These are phyloP conservation scores for Rhizomys pruinosus DNA, from an alignment of 2,113 vertebrate genomes.

Conservation along the genomic window DNA sequence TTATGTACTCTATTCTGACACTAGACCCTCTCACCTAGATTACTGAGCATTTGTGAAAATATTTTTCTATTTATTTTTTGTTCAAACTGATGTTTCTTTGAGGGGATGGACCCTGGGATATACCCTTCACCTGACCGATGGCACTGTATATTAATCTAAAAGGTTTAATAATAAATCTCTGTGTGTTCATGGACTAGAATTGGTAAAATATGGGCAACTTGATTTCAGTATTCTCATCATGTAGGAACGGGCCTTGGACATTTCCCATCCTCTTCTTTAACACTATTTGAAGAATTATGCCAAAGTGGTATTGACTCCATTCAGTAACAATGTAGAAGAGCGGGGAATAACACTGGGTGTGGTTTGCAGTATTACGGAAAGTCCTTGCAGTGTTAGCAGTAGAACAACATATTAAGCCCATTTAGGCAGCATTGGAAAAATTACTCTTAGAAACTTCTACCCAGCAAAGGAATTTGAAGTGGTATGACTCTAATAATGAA, in stretches of 20 bases:
- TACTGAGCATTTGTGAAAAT: not conserved
- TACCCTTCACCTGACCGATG: not conserved
- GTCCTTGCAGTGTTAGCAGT: not conserved
- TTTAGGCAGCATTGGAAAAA: not conserved
- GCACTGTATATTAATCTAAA: not conserved
- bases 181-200: not conserved
- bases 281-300: not conserved
- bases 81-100: not conserved
- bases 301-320: not conserved
- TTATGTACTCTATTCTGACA: not conserved
- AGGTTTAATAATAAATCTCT: not conserved
- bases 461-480: conserved; percentile 8
- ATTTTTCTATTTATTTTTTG: not conserved
- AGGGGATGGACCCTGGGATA: not conserved
- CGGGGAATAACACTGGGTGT: not conserved
- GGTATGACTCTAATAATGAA: not conserved
- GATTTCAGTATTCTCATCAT: not conserved
- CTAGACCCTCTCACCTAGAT: not conserved
- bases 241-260: not conserved
- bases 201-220: not conserved
- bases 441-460: not conserved
- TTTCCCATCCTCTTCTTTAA: not conserved
- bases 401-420: not conserved
- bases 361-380: not conserved
- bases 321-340: not conserved